Base-by-base conservation (phyloP, 2,113 vertebrate species). In the Hoplias malabaricus region DNA sequence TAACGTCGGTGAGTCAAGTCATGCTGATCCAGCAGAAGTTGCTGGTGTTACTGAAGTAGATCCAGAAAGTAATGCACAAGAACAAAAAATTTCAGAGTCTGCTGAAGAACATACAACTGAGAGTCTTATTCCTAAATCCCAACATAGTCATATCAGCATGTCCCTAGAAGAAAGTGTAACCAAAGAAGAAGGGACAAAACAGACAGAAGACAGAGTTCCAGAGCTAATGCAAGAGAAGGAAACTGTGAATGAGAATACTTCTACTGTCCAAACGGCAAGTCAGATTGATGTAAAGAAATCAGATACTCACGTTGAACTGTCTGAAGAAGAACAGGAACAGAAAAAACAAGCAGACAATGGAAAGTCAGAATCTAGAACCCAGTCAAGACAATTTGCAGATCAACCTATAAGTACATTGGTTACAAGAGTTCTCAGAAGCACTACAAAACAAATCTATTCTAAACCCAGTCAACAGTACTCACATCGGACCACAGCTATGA, bases 391-490 rank as follows among this genome's bases (percentile, higher is more conserved):
- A 16, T 10, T 48, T 73, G 3, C 21, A 23, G 71, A 73, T 21
- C 71, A 48, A 31, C 23, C 69, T 10, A 12, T 27, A 40, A 43
- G 53, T 46, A 29, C 12, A 13, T 6, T 23, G 16, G 53, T 33
- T 19, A 43, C 46, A 23, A 74, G 53, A 57, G 23, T 4, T 36
- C 36, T 73, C 13, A 73, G 70, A 27, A 57, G 70, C 53, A 33
- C 21, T 19, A 25, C n/a, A 23, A 56, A 73, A 43, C 14, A 36
- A 57, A 12, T 53, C 13, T 6, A 54, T 16, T n/a, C 34, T 25
- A 31, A 7, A 16, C 54, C 56, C 43, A 40, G 40, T 25, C 57
- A 42, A 25, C 42, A 9, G 23, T 21, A 56, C 29, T 21, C 19
- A 62, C 56, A 12, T 0, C 43, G 9, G 19, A 31, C 36, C 25